Base-by-base conservation (phyloP, 2,113 vertebrate species). In the Tragelaphus scriptus region DNA sequence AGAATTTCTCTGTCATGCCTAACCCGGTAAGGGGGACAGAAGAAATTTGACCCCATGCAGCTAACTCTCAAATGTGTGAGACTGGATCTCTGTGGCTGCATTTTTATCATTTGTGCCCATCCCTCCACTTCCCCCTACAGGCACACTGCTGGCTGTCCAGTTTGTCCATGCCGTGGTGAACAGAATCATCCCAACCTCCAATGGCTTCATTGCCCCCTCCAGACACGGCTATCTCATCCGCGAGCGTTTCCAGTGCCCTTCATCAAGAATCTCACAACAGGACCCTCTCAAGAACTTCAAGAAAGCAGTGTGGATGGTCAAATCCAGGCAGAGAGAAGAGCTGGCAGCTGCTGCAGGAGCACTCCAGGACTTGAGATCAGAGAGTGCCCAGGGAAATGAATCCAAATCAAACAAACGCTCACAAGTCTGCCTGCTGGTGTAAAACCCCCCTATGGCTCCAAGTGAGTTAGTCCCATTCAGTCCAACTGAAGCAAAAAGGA, bases 81-180 rank as follows among this genome's bases (percentile, higher is more conserved):
- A 71, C 4, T 5, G 2, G 44, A 53, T 59, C 44, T 90, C 11
- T 47, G 80, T 15, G 49, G 49, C 9, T 30, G 28, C 6, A 6
- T 15, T 68, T 68, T 93, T 16, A 86, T 93, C 12, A 88, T 53
- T 28, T 56, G 2, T 82, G 10, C 55, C 44, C 32, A 61, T 32
- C 58, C 71, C 19, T 53, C 17, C 13, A 32, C 28, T 40, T 16
- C 15, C 19, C 49, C 56, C 44, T 0, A 0, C 98, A 99, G 99
- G 99, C 11, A 96, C 98, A 13, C 98, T 99, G 44, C 97, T 99
- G 65, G 98, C 98, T 1, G 98, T 98, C 4, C 99, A 99, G 98
- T 98, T 98, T 16, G 97, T 99, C 40, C 98, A 99, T 44, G 97
- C 99, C 0, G 85, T 99, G 0, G 98, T 99, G 2, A 98, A 98